These are phyloP conservation scores for Actinostola sp. DNA, from an alignment of 92 coral and sea anemone species.

Conservation along the genomic window DNA sequence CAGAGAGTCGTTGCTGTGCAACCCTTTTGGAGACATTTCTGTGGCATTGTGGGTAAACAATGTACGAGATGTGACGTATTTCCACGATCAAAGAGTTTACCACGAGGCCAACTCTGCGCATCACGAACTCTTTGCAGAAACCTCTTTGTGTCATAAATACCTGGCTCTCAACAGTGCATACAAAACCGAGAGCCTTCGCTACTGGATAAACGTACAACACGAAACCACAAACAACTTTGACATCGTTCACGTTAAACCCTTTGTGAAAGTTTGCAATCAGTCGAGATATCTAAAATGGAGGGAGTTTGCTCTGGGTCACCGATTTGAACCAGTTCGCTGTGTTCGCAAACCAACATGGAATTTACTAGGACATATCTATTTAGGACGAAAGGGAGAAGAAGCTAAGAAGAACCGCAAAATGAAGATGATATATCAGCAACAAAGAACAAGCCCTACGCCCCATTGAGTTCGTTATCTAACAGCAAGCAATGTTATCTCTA, in stretches of 20 bases:
- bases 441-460: too few relatives aligned
- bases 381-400: conserved; percentile 53
- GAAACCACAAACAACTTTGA: conserved; percentile 50
- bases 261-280: conserved; percentile 56
- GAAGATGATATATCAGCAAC: too few relatives aligned
- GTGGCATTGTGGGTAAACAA: conserved; percentile 91
- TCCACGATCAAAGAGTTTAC: conserved; percentile 79
- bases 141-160: conserved; percentile 64
- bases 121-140: conserved; percentile 12
- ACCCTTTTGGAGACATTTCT: conserved; percentile 92
- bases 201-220: conserved; percentile 70
- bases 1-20: conserved; percentile 76
- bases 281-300: conserved; percentile 67
- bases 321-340: conserved; percentile 74
- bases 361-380: conserved; percentile 57
- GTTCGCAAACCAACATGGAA: conserved; percentile 68
- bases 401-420: conserved; percentile 16
- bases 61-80: conserved; percentile 59
- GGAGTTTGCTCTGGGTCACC: conserved; percentile 71
- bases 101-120: conserved; percentile 60
- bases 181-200: conserved; percentile 64
- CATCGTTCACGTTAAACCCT: conserved; percentile 65
- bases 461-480: too few relatives aligned
- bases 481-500: too few relatives aligned
- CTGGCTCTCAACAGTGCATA: conserved; percentile 85